Evolutionary conservation across 2,113 vertebrate genomes (phyloP).

Genomic region (Cyprinodon tularosa): DNA sequence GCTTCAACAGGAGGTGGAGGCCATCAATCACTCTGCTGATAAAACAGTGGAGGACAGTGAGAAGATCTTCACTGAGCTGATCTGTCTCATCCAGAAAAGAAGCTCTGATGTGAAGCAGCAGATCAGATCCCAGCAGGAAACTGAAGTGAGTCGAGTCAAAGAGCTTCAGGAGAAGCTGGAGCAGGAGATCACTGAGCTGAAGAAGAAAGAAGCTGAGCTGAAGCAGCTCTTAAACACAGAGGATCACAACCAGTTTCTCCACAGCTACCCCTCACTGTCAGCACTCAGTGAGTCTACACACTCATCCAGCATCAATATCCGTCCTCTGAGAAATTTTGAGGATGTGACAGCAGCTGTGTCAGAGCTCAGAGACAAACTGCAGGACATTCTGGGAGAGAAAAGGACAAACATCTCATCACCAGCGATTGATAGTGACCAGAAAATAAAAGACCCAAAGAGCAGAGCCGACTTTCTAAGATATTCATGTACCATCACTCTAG

Average conservation of each 20-base stretch:
- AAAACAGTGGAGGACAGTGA: slow-evolving; percentile 9
- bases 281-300: slow-evolving; percentile 9
- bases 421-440: neutral
- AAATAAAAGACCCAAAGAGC: neutral
- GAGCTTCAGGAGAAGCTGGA: neutral
- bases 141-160: neutral
- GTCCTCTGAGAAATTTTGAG: slow-evolving; percentile 8
- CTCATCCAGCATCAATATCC: slow-evolving; percentile 1
- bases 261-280: neutral
- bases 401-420: neutral
- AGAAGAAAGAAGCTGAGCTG: neutral
- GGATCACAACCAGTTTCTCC: neutral
- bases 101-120: neutral
- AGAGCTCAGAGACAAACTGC: slow-evolving; percentile 2
- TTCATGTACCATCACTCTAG: neutral
- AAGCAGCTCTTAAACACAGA: neutral
- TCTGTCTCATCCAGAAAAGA: neutral
- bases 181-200: neutral
- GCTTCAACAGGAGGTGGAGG: slow-evolving; percentile 13
- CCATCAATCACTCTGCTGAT: slow-evolving; percentile 17
- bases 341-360: slow-evolving; percentile 16
- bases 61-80: slow-evolving; percentile 5
- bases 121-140: neutral
- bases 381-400: slow-evolving; percentile 15
- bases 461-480: neutral